phyloP scores from a whole-genome alignment of 1,140 invertebrate species.

The Zaprionus vittiger region DNA sequence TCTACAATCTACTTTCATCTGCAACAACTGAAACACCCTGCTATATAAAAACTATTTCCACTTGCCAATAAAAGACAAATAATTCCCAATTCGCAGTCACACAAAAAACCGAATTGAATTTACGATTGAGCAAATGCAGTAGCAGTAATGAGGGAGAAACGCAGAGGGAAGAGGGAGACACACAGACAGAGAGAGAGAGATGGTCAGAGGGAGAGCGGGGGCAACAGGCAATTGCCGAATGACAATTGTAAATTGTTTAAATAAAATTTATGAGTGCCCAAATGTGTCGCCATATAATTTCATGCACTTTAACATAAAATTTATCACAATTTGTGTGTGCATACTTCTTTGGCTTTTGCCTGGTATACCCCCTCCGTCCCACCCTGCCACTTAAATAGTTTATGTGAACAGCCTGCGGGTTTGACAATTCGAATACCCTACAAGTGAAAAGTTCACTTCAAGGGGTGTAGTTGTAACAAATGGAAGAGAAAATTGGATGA shows the following conservation, averaged over 20 bases:
- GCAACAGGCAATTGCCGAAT: slow-evolving; percentile 72
- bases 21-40: slow-evolving; percentile 26
- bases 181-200: neutral
- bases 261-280: slow-evolving; percentile 81
- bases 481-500: neutral
- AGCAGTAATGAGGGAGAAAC: slow-evolving; percentile 13
- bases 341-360: slow-evolving; percentile 61
- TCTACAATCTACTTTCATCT: neutral
- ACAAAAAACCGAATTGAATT: slow-evolving; percentile 11
- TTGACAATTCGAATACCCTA: slow-evolving; percentile 28
- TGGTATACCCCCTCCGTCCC: slow-evolving; percentile 7
- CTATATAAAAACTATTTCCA: slow-evolving; percentile 56
- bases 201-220: slow-evolving; percentile 7
- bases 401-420: slow-evolving; percentile 39
- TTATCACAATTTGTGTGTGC: slow-evolving; percentile 80
- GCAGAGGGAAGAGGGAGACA: neutral
- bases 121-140: slow-evolving; percentile 22
- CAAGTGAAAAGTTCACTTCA: neutral
- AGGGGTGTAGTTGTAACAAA: neutral
- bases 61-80: slow-evolving; percentile 67
- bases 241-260: slow-evolving; percentile 83
- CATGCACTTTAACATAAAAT: slow-evolving; percentile 82
- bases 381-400: slow-evolving; percentile 64
- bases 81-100: slow-evolving; percentile 47
- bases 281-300: slow-evolving; percentile 83